Evolutionary conservation across 2,888 invertebrate species (phyloP), one percentile per base, ranked within the genome.

Genomic region (Frankliniella fusca): DNA sequence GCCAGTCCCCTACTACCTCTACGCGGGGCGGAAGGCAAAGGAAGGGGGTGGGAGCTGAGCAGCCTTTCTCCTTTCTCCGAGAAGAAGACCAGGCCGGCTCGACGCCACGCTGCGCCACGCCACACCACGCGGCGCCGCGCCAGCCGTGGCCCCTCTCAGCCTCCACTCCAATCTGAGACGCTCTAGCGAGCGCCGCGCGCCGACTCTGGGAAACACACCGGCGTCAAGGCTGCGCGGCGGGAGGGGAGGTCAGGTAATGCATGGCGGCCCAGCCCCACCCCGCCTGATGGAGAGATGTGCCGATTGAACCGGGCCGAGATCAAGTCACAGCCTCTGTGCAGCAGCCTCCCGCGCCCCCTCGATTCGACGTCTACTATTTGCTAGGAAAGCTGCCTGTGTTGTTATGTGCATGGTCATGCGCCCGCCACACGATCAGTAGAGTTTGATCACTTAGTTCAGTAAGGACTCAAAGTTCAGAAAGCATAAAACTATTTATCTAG

Each of bases 131-230:
- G 0, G 15, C 15, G 54, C 54, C 54, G 5, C 0, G 7, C 20
- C 20, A 18, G n/a, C 20, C 61, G 18, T n/a, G 61, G 12, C 61
- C 18, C 61, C 18, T 18, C 61, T 20, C 61, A 61, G 61, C 61
- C 61, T 61, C 61, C 15, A n/a, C 20, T 61, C 61, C 61, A 61
- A 61, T 61, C 61, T 61, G 61, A 61, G 61, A 61, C 61, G 61
- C 61, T 61, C 61, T 5, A n/a, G 61, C 54, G 12, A n/a, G n/a
- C 61, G 61, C 61, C 61, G 61, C 61, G 61, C 61, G 3, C 61
- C 61, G 61, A 18, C 61, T n/a, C 61, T 61, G 61, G 61, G 61
- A 61, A 61, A 61, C 61, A 61, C 61, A 61, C 61, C 61, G 61
- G 61, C 61, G 61, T 20, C 61, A 20, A 61, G n/a, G 61, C 20